Evolutionary conservation across 2,888 invertebrate species (phyloP), one percentile per base, ranked within the genome.

Genomic region (Ryuthela nishihirai): DNA sequence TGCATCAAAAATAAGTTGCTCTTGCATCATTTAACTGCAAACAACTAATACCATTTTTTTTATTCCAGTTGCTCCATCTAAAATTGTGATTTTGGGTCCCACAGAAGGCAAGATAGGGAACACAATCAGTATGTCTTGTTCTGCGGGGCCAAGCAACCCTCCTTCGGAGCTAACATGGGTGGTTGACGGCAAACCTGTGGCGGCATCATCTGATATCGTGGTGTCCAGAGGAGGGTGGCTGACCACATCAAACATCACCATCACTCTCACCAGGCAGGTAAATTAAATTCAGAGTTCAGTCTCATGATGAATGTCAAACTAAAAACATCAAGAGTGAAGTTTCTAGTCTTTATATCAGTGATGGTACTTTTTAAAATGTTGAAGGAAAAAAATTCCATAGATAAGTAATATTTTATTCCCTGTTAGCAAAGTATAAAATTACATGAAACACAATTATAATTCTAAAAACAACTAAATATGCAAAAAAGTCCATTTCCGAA

Each of bases 181-280:
- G 49, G 67, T 72, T 5, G 67, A 69, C 32, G 72, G 72, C 0
- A 56, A 65, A 50, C 62, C 67, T 10, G 40, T 44, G 9, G 61
- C 55, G 10, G 44, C 53, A 4, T 54, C 54, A 1, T 29, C 55
- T 10, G 48, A 58, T 0, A 71, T 78, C 0, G 75, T 80, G 78
- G 47, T 62, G 0, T 72, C 78, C 0, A 75, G 80, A 78, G 90
- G 89, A 34, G 95, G 94, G 26, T 93, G 87, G 85, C 85, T 90
- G 50, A 92, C 94, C 0, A 84, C 83, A 0, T 92, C 93, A 0
- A 90, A 92, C 72, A 85, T 94, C 48, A 88, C 87, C 0, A 85
- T 89, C 53, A 80, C 82, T 3, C 62, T 75, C 65, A 69, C 70
- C 4, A 67, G 69, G 53, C 68, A 58, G 62, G 62, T 62, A 62